Conservation (phyloP, 2,797 vertebrate species). For the Phoebastria nigripes region DNA sequence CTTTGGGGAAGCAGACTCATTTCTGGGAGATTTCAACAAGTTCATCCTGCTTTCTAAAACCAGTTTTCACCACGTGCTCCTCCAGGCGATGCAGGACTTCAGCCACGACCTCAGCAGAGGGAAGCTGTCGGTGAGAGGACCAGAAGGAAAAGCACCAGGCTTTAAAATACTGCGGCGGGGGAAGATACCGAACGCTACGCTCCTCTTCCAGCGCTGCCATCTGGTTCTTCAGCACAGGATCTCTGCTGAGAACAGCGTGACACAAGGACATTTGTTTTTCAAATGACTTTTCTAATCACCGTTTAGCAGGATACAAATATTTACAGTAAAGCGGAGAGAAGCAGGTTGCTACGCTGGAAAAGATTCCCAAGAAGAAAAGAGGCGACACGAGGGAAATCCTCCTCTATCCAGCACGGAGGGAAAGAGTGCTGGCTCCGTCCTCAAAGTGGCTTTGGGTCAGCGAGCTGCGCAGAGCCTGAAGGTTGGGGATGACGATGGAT, state of each 20-base stretch:
- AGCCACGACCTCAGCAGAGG: neutral
- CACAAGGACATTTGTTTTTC: neutral
- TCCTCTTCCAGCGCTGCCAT: neutral
- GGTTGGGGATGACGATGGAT: neutral
- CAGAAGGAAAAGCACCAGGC: neutral
- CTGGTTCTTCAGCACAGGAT: neutral
- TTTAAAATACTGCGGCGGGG: rapidly evolving
- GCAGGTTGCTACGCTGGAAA: neutral
- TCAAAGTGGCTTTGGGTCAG: neutral
- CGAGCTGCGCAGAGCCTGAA: neutral
- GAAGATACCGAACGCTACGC: neutral
- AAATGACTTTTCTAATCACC: neutral
- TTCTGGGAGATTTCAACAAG: neutral
- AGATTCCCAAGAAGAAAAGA: neutral
- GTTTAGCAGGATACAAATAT: neutral
- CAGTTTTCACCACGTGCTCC: neutral
- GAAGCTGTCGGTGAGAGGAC: neutral
- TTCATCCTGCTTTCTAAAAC: neutral
- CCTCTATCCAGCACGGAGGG: neutral
- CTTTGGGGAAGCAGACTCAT: neutral
- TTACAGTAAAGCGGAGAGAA: neutral
- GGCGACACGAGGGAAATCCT: neutral
- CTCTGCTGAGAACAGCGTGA: neutral
- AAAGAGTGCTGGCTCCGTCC: neutral
- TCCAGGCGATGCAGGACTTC: neutral